A percentile compares a stretch with the other conserved stretches of the same genome.
phyloP scores from a whole-genome alignment of 2,113 vertebrate genomes.

The Nothobranchius kuhntae region DNA sequence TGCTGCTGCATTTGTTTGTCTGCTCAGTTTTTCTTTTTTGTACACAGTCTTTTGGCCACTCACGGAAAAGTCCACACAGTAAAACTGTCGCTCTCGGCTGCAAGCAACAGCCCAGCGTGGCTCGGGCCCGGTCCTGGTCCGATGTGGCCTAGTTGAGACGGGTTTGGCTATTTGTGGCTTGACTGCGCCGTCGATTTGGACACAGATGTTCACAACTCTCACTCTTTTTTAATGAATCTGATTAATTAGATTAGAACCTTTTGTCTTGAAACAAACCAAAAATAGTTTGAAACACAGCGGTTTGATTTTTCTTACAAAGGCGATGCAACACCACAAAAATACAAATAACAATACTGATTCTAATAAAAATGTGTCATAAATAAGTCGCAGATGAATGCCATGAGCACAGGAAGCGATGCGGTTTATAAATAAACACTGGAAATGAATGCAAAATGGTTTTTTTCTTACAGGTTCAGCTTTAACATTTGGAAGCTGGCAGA shows the following conservation, averaged over 20 bases:
- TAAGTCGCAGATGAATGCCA: slow-evolving; percentile 12
- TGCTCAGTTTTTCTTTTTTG: slow-evolving; percentile 37
- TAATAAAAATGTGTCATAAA: slow-evolving; percentile 25
- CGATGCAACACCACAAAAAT: slow-evolving; percentile 40
- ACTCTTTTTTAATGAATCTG: slow-evolving; percentile 5
- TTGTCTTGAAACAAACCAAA: slow-evolving; percentile 11
- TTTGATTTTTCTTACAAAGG: slow-evolving; percentile 3
- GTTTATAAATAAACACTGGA: too few relatives aligned
- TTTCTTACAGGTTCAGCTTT: slow-evolving; percentile 13
- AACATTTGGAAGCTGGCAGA: slow-evolving; percentile 34
- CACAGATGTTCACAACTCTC: slow-evolving; percentile 21
- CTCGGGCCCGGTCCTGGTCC: slow-evolving; percentile 49
- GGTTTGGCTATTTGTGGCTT: slow-evolving; percentile 53
- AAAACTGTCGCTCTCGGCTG: slow-evolving; percentile 50
- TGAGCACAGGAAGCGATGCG: too few relatives aligned
- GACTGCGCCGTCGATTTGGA: slow-evolving; percentile 38
- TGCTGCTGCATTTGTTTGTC: slow-evolving; percentile 64
- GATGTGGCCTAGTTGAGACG: slow-evolving; percentile 55
- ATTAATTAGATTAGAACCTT: slow-evolving; percentile 32
- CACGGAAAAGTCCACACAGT: slow-evolving; percentile 34
- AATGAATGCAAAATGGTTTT: neutral
- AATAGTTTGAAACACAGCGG: too few relatives aligned
- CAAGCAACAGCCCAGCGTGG: slow-evolving; percentile 44
- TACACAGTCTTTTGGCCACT: slow-evolving; percentile 61
- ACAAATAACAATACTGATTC: slow-evolving; percentile 42